Conservation (phyloP, 2,113 vertebrate genomes). For the sheep (Ovis aries) region ARS-UI_Ramb_v3.0 NC_056062.1:35341001-35341500, state of each 20-base stretch:
- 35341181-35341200: neutral
- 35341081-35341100: neutral
- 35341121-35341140: neutral
- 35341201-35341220: neutral
- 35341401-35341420: neutral
- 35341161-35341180: neutral
- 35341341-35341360: neutral
- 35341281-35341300: neutral
- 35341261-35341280: neutral
- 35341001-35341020: neutral
- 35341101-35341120: neutral
- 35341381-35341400: neutral
- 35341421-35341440: neutral
- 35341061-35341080: neutral
- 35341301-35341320: neutral
- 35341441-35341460: neutral
- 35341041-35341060: neutral
- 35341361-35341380: neutral
- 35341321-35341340: neutral
- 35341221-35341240: neutral
- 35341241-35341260: neutral
- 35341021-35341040: neutral
- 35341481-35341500: neutral
- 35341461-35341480: neutral
- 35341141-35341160: neutral